Percentiles rank a stretch among this genome's conserved stretches.
Conservation (phyloP, 2,888 invertebrate species). For the Agrotis segetum region DNA sequence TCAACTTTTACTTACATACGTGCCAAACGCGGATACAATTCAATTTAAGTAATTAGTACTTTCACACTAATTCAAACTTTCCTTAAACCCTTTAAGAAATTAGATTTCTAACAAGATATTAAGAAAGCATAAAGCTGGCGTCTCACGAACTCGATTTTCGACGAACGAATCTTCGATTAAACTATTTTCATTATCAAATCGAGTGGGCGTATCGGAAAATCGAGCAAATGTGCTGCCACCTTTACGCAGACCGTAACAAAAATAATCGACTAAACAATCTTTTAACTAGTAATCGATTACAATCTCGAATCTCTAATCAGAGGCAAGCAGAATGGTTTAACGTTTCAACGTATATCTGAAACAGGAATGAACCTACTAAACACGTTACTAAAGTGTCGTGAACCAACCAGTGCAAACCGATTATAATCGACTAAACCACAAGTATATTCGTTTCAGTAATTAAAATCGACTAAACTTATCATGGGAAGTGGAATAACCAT, state of each 20-base stretch:
- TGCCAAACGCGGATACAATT: constrained; percentile 23
- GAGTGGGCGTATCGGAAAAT: not conserved
- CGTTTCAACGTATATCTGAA: constrained; percentile 42
- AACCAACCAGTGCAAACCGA: constrained; percentile 28
- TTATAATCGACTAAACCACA: constrained; percentile 34
- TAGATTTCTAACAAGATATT: constrained; percentile 3
- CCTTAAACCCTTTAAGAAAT: constrained; percentile 1
- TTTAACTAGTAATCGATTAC: constrained; percentile 30
- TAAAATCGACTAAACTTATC: constrained; percentile 53
- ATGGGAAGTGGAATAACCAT: constrained; percentile 31
- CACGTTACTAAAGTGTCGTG: constrained; percentile 33
- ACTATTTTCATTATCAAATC: not conserved
- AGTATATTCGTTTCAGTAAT: constrained; percentile 48
- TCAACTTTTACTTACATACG: constrained; percentile 30
- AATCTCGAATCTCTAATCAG: constrained; percentile 21
- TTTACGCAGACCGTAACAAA: not conserved
- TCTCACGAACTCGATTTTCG: not conserved
- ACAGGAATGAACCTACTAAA: constrained; percentile 54
- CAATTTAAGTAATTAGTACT: constrained; percentile 44
- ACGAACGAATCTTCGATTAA: not conserved
- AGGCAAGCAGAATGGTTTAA: constrained; percentile 24
- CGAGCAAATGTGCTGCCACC: not conserved
- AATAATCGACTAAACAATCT: constrained; percentile 16
- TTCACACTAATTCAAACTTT: constrained; percentile 40
- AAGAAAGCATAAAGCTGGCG: not conserved